Conservation (phyloP, 2,888 invertebrate genomes). For the Zygaena filipendulae region DNA sequence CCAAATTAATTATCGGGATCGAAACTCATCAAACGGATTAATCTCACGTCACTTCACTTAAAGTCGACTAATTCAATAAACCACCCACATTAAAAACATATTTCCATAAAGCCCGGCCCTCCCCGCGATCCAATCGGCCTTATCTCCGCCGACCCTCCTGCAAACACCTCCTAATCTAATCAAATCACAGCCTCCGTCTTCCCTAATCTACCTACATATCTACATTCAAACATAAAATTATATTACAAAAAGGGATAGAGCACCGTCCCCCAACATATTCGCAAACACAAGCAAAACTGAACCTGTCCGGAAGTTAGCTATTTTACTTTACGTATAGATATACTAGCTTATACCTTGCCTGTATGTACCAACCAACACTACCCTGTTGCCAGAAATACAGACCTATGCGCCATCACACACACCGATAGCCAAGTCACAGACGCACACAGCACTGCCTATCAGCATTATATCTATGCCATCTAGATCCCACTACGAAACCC, state of each 20-base stretch:
- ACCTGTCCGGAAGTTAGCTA: slow-evolving; percentile 59
- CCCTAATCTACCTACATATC: slow-evolving; percentile 66
- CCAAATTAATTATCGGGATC: slow-evolving; percentile 37
- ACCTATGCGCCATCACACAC: slow-evolving; percentile 36
- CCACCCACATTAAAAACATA: slow-evolving; percentile 66
- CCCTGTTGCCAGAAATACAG: slow-evolving; percentile 51
- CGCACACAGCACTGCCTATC: slow-evolving; percentile 55
- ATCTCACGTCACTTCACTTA: slow-evolving; percentile 44
- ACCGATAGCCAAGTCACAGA: slow-evolving; percentile 27
- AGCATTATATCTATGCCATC: slow-evolving; percentile 64
- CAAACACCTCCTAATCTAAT: slow-evolving; percentile 69
- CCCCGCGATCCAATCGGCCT: slow-evolving; percentile 60
- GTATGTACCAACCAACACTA: too few relatives aligned
- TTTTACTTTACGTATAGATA: slow-evolving; percentile 39
- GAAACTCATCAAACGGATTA: slow-evolving; percentile 45
- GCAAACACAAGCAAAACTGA: slow-evolving; percentile 65
- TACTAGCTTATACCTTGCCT: neutral
- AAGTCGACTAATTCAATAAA: slow-evolving; percentile 62
- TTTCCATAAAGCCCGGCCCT: slow-evolving; percentile 47
- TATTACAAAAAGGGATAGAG: slow-evolving; percentile 65
- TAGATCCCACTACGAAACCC: slow-evolving; percentile 68
- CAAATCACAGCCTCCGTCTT: slow-evolving; percentile 68
- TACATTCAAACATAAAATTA: slow-evolving; percentile 63
- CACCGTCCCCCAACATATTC: slow-evolving; percentile 65
- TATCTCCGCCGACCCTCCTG: slow-evolving; percentile 56